Conservation (phyloP, 2,888 invertebrate genomes). For the Conus canariensis region DNA sequence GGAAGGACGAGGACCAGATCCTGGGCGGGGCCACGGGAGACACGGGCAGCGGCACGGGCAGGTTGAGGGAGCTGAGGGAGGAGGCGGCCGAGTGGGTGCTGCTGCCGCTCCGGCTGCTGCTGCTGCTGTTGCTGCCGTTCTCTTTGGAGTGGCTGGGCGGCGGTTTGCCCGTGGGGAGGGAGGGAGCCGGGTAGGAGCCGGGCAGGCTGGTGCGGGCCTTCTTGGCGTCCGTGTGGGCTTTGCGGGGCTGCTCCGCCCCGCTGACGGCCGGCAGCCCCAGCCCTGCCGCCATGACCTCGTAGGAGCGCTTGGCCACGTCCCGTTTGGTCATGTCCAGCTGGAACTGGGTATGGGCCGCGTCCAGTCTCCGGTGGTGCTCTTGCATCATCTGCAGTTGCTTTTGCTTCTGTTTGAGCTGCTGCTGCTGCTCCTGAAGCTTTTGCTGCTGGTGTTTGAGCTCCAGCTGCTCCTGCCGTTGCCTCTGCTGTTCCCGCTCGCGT, state of each 20-base stretch:
- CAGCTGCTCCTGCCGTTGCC: constrained; percentile 41
- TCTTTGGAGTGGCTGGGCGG: constrained; percentile 41
- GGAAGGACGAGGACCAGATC: constrained; percentile 41
- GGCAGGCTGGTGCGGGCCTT: constrained; percentile 26
- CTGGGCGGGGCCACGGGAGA: constrained; percentile 41
- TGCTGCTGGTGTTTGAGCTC: constrained; percentile 37
- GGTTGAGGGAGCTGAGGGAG: constrained; percentile 34
- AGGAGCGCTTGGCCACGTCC: constrained; percentile 39
- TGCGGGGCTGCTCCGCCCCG: constrained; percentile 22
- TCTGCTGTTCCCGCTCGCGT: constrained; percentile 39
- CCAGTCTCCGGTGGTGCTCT: constrained; percentile 42
- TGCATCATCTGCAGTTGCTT: constrained; percentile 31
- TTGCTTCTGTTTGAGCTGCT: constrained; percentile 41
- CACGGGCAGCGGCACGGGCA: constrained; percentile 34
- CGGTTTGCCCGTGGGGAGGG: constrained; percentile 19
- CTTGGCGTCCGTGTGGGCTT: constrained; percentile 41
- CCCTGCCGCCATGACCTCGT: constrained; percentile 40
- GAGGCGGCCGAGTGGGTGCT: not conserved
- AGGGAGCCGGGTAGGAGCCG: constrained; percentile 7
- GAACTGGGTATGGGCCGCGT: constrained; percentile 34
- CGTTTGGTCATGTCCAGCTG: constrained; percentile 32
- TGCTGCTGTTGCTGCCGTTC: constrained; percentile 33
- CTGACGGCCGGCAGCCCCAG: not conserved
- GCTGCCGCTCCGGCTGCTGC: not conserved
- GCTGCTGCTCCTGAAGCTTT: constrained; percentile 43